Evolutionary conservation across 2,888 invertebrate species (phyloP).

Genomic region (Polietes domitor): DNA sequence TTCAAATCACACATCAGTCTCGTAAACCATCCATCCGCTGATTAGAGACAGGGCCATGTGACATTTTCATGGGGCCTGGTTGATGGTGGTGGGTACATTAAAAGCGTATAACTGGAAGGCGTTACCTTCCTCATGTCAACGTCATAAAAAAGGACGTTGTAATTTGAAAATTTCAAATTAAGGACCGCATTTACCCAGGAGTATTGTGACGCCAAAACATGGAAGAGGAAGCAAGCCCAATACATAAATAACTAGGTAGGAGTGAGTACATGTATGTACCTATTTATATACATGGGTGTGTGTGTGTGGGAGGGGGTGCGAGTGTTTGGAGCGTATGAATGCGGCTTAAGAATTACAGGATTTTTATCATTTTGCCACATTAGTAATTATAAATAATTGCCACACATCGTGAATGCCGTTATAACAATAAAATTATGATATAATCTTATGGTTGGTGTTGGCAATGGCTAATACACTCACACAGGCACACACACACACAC

Average conservation of each 20-base stretch:
- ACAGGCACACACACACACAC: not conserved
- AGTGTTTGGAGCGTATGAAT: not conserved
- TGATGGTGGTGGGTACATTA: too few species aligned
- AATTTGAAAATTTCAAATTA: not conserved
- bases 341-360: not conserved
- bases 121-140: not conserved
- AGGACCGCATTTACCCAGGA: too few species aligned
- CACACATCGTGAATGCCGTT: constrained; percentile 9
- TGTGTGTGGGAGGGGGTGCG: not conserved
- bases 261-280: too few species aligned
- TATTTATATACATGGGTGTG: not conserved
- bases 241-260: too few species aligned
- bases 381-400: constrained; percentile 21
- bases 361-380: constrained; percentile 1
- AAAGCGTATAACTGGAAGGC: too few species aligned
- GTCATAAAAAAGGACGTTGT: not conserved
- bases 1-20: too few species aligned
- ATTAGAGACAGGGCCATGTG: too few species aligned
- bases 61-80: too few species aligned
- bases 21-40: too few species aligned
- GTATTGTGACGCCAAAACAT: too few species aligned
- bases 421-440: constrained; percentile 1
- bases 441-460: not conserved
- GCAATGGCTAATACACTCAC: not conserved
- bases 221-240: too few species aligned